Evolutionary conservation across 2,113 vertebrate genomes (phyloP).

Genomic region (Delphinus delphis): DNA sequence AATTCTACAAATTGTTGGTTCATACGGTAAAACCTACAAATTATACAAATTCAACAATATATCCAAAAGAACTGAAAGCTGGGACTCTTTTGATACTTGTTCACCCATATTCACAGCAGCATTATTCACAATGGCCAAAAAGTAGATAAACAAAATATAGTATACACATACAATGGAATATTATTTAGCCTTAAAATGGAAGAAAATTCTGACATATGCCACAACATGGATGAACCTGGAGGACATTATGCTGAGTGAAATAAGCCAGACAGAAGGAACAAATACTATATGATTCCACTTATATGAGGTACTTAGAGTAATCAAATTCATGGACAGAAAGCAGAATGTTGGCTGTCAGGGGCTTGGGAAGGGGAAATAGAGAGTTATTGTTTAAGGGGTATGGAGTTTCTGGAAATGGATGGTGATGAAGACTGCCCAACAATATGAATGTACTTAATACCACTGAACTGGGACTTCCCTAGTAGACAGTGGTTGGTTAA

Average conservation of each 20-base stretch:
- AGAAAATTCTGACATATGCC: background rate
- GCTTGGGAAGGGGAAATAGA: background rate
- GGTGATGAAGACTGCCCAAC: background rate
- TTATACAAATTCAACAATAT: background rate
- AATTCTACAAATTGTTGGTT: background rate
- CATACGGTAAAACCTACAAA: no score
- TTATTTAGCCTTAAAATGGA: background rate
- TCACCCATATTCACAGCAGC: background rate
- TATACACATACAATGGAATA: background rate
- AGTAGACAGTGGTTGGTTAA: no score
- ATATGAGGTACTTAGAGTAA: background rate
- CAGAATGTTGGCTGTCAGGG: background rate
- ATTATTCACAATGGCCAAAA: background rate
- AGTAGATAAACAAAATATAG: background rate
- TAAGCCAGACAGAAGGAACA: slow-evolving; percentile 19
- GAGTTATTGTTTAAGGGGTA: background rate
- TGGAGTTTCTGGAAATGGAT: background rate
- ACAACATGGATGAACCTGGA: background rate
- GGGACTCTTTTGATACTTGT: background rate
- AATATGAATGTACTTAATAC: background rate
- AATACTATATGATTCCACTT: background rate
- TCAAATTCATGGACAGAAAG: background rate
- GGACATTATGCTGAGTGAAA: background rate
- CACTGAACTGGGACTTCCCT: background rate
- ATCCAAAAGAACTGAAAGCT: slow-evolving; percentile 3